phyloP scores from a whole-genome alignment of 2,888 invertebrate genomes.

The Callyntrura guangdongensis region DNA sequence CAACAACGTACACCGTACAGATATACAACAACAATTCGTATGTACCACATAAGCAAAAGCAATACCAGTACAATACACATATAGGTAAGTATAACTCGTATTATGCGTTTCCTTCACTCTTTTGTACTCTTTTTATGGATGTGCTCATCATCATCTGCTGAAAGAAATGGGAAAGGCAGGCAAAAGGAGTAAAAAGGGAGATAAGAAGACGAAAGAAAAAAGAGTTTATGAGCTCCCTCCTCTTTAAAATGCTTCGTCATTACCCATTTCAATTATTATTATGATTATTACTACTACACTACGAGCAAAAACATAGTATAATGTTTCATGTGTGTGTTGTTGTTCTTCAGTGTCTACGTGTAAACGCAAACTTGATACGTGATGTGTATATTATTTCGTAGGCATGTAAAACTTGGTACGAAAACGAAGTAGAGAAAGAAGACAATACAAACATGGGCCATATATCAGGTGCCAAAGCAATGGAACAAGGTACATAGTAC shows the following conservation, averaged over 20 bases:
- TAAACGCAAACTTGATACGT: constrained; percentile 71
- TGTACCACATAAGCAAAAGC: no score
- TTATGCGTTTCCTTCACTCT: no score
- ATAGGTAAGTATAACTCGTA: no score
- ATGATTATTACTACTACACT: constrained; percentile 76
- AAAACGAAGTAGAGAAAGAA: neutral
- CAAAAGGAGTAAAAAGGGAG: neutral
- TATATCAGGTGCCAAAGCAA: no score
- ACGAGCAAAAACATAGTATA: constrained; percentile 65
- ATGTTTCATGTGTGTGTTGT: constrained; percentile 36
- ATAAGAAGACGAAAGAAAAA: constrained; percentile 7
- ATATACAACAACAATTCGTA: no score
- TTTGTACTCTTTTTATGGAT: neutral
- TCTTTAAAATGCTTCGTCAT: constrained; percentile 76
- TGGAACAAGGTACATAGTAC: no score
- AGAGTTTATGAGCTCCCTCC: constrained; percentile 55
- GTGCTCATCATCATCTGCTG: neutral
- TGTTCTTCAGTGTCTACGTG: constrained; percentile 52
- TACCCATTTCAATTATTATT: constrained; percentile 79
- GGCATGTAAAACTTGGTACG: neutral
- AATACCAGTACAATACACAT: no score
- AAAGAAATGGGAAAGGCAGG: neutral
- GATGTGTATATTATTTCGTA: constrained; percentile 50
- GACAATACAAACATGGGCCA: no score
- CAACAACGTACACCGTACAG: no score